Percentiles rank a stretch among this genome's conserved stretches.
phyloP scores from a whole-genome alignment of 2,113 vertebrate species.

The Apeltes quadracus region DNA sequence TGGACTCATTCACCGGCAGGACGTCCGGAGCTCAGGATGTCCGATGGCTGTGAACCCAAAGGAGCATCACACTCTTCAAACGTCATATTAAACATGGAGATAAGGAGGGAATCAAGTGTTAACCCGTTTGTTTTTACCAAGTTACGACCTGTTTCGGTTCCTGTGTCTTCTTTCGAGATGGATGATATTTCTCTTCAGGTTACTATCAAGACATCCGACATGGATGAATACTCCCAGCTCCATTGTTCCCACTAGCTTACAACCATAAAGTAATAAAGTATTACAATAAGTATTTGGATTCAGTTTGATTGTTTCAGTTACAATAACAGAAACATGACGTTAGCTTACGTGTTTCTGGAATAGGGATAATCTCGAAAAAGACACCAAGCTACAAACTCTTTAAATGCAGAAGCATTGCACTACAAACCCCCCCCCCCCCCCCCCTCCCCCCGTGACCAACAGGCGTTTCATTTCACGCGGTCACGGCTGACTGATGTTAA shows the following conservation, averaged over 20 bases:
- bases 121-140: constrained; percentile 11
- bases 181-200: constrained; percentile 12
- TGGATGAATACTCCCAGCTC: not conserved
- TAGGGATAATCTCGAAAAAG: not conserved
- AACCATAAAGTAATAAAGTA: not conserved
- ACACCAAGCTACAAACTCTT: not conserved
- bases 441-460: not conserved
- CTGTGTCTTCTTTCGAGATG: not conserved
- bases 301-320: not conserved
- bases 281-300: not conserved
- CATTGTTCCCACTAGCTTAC: constrained; percentile 28
- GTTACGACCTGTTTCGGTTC: constrained; percentile 22
- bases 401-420: not conserved
- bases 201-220: constrained; percentile 6
- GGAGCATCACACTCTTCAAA: not conserved
- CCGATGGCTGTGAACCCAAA: constrained; percentile 5
- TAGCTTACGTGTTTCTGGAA: not conserved
- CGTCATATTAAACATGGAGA: not conserved
- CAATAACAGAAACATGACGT: not conserved
- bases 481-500: constrained; percentile 26
- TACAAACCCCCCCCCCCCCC: not conserved
- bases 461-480: not conserved
- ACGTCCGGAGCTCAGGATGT: not conserved
- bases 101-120: constrained; percentile 13
- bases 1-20: constrained; percentile 32